Evolutionary conservation across 35 echinoderm and acorn worm species (phyloP), one percentile per base, ranked within the genome.

Genomic region (Eucidaris tribuloides): DNA sequence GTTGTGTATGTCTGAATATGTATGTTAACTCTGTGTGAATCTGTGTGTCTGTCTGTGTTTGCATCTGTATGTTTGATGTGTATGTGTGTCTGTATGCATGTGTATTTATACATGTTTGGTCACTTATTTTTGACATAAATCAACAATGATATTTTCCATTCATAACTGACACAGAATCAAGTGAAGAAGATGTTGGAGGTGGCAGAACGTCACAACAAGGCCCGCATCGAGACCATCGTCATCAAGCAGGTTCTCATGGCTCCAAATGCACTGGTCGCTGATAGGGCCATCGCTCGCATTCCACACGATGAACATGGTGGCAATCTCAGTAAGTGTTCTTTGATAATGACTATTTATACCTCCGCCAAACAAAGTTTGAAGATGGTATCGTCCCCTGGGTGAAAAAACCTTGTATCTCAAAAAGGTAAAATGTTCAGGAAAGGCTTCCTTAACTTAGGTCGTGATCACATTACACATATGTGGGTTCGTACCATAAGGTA

Each of bases 241-340:
- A 32, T 97, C 24, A 92, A 92, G 65, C 74, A 89, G 43, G 90
- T 97, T 0, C 35, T 97, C 11, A 62, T 81, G 38, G 94, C 88
- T 27, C 88, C 81, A 28, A 88, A 88, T 38, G 42, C 44, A 3
- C 84, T 89, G 77, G 50, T 89, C 64, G 90, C 90, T 50, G 90
- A 89, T 0, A 88, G 46, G 54, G 86, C 88, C 43, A 97, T 97
- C 11, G 81, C 91, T 27, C 76, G 76, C 50, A 89, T 97, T 52
- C 89, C 86, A 57, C 57, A 54, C 36, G n/a, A n/a, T n/a, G n/a
- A n/a, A n/a, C n/a, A n/a, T n/a, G n/a, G n/a, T n/a, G n/a, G n/a
- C n/a, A n/a, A n/a, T n/a, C n/a, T n/a, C n/a, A n/a, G n/a, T n/a
- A n/a, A n/a, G n/a, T n/a, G n/a, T n/a, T n/a, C n/a, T n/a, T n/a